phyloP scores from a whole-genome alignment of 2,888 invertebrate species.

The Eupithecia dodoneata region DNA sequence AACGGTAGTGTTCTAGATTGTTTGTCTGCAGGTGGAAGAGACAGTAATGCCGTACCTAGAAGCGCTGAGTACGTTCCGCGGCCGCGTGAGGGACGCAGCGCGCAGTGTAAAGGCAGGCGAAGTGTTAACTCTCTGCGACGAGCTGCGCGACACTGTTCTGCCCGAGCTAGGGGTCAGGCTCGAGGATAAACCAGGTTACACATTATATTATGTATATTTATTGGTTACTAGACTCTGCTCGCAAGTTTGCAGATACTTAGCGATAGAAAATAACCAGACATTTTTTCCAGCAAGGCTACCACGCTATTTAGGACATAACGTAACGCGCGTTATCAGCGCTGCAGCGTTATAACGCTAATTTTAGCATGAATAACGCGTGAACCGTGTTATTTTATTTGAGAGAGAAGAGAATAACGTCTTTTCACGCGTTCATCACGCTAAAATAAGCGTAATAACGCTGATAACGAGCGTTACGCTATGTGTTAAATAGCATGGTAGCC shows the following conservation, averaged over 20 bases:
- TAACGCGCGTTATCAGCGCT: no score
- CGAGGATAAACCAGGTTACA: conserved; percentile 92
- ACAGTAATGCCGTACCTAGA: conserved; percentile 94
- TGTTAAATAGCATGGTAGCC: no score
- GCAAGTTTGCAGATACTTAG: not conserved
- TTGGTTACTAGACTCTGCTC: not conserved
- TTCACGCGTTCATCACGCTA: no score
- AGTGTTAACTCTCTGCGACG: conserved; percentile 94
- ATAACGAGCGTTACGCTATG: no score
- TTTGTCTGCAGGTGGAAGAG: conserved; percentile 85
- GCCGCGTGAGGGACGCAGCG: conserved; percentile 68
- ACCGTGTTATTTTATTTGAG: no score
- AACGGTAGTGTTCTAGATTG: not conserved
- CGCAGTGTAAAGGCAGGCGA: conserved; percentile 79
- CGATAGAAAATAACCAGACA: no score
- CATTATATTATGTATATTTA: not conserved
- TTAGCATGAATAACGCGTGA: no score
- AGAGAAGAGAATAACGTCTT: no score
- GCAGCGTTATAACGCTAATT: no score
- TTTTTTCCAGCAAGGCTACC: no score
- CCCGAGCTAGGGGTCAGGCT: conserved; percentile 96
- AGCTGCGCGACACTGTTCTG: conserved; percentile 92
- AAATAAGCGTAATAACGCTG: no score
- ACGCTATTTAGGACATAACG: no score
- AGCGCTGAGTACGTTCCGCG: conserved; percentile 93